Evolutionary conservation across 2,113 vertebrate species (phyloP).

Genomic region (Caretta caretta): DNA sequence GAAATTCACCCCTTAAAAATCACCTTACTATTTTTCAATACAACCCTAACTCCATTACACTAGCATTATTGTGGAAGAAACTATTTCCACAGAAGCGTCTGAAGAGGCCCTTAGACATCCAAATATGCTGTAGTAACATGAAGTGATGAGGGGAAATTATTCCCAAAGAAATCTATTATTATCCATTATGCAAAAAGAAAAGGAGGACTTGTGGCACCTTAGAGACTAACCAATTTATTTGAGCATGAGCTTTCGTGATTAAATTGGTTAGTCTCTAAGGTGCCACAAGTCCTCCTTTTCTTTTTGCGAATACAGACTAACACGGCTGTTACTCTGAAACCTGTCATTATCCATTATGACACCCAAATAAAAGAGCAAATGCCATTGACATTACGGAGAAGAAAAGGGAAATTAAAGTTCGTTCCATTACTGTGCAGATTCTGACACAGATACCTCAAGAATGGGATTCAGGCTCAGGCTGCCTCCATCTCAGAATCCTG

Average conservation of each 20-base stretch:
- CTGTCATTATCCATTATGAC: conserved; percentile 59
- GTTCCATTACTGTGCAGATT: conserved; percentile 47
- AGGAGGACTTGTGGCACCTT: too few relatives aligned
- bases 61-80: conserved; percentile 39
- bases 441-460: conserved; percentile 45
- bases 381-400: conserved; percentile 54
- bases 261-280: too few relatives aligned
- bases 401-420: conserved; percentile 56
- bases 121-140: conserved; percentile 57
- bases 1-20: conserved; percentile 15
- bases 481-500: conserved; percentile 27
- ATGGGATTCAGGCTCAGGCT: conserved; percentile 37
- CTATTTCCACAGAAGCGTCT: conserved; percentile 41
- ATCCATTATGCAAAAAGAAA: conserved; percentile 58
- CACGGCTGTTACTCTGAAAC: too few relatives aligned
- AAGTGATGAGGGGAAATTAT: conserved; percentile 73
- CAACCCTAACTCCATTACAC: conserved; percentile 23
- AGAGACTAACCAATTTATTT: too few relatives aligned
- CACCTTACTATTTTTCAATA: conserved; percentile 40
- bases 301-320: too few relatives aligned
- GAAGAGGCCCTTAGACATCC: conserved; percentile 52
- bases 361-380: conserved; percentile 71
- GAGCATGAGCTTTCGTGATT: too few relatives aligned
- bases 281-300: too few relatives aligned
- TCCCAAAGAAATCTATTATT: conserved; percentile 75